Evolutionary conservation across 2,797 vertebrate species (phyloP), one percentile per base, ranked within the genome.

Genomic region (Lacerta viridis): DNA sequence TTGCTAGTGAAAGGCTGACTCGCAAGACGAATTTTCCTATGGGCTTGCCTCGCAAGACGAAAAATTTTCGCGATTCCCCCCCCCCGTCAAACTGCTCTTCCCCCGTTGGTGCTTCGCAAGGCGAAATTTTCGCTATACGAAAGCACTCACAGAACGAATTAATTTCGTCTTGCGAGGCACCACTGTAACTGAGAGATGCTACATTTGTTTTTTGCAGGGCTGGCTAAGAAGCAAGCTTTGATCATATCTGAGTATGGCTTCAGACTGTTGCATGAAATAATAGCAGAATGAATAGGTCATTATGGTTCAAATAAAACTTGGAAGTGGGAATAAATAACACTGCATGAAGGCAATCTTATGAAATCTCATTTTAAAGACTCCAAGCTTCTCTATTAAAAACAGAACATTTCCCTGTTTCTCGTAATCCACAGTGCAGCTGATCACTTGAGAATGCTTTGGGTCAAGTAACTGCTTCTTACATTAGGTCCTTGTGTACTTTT

Each of bases 211-310:
- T 41, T 85, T 36, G 64, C 86, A 79, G 86, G 85, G 88, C 23
- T 29, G 78, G 29, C 50, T 55, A 55, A 86, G 36, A 76, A 36
- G 36, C 18, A 64, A 85, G 83, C 72, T 77, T 80, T 88, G 66
- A 84, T 69, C 3, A 0, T 59, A 91, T 66, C 82, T 43, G 41
- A 39, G 50, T 46, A 74, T 36, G 59, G 1, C 13, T 75, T 20
- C 39, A 23, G 33, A 68, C 78, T 83, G 72, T 59, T 91, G 55
- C 27, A 80, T 86, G 43, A 88, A 80, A 84, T 74, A 86, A 90
- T 43, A 92, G 84, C 84, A 83, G 91, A 87, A 88, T 59, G 90
- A 95, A 92, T 80, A 87, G 87, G 81, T 84, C 29, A 41, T 88
- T 88, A 64, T 39, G 86, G 74, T 89, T 88, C 86, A 71, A 36